Evolutionary conservation across 2,888 invertebrate species (phyloP).

Genomic region (Cosmia pyralina): DNA sequence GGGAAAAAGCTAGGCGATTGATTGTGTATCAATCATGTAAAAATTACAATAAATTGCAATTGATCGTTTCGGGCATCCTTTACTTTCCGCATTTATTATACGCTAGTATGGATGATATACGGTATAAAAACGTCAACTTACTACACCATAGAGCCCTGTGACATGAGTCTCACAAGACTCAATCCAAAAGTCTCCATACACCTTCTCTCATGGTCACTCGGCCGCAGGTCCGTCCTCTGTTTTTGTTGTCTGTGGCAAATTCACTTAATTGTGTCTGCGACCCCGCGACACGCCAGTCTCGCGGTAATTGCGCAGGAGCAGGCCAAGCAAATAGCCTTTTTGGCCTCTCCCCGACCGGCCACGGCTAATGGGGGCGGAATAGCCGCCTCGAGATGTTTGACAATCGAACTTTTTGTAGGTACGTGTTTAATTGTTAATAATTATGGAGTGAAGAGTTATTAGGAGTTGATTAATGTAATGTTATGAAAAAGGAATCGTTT

Average conservation of each 20-base stretch:
- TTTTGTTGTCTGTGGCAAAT: slow-evolving; percentile 83
- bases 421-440: slow-evolving; percentile 44
- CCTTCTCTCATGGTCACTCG: slow-evolving; percentile 66
- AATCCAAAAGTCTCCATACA: slow-evolving; percentile 8
- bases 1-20: too few relatives aligned
- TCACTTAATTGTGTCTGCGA: slow-evolving; percentile 87
- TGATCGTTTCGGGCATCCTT: too few relatives aligned
- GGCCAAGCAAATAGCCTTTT: slow-evolving; percentile 69
- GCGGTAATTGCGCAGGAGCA: slow-evolving; percentile 77
- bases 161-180: slow-evolving; percentile 1
- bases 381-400: slow-evolving; percentile 34
- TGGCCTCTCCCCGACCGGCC: slow-evolving; percentile 42
- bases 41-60: too few relatives aligned
- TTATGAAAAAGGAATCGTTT: background rate
- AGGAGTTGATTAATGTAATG: background rate
- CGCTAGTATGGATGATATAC: too few relatives aligned
- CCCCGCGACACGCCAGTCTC: slow-evolving; percentile 77
- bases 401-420: slow-evolving; percentile 33
- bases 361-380: slow-evolving; percentile 64
- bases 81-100: too few relatives aligned
- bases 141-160: too few relatives aligned
- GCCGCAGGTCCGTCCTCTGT: slow-evolving; percentile 70
- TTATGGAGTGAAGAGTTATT: slow-evolving; percentile 24
- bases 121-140: too few relatives aligned
- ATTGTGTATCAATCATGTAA: too few relatives aligned